phyloP scores from a whole-genome alignment of 2,888 invertebrate species.

The Beris chalybata region DNA sequence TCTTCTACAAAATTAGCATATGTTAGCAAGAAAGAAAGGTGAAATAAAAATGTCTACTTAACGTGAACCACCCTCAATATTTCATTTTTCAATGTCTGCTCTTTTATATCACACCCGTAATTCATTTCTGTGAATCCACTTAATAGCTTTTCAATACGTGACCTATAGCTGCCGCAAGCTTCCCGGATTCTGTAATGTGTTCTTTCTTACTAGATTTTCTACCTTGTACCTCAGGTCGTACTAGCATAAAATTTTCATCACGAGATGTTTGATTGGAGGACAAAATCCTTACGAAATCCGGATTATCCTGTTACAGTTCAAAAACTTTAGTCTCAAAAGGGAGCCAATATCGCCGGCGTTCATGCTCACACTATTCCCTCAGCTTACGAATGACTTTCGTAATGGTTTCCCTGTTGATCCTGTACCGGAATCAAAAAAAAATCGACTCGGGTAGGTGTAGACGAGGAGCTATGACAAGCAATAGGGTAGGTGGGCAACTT shows the following conservation, averaged over 20 bases:
- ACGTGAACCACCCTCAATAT: slow-evolving; percentile 1
- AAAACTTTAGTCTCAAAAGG: slow-evolving; percentile 28
- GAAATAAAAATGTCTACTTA: no score
- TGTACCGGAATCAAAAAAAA: not conserved
- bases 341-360: not conserved
- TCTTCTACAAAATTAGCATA: no score
- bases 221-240: not conserved
- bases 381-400: slow-evolving; percentile 24
- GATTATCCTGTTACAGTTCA: slow-evolving; percentile 35
- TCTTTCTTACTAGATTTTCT: not conserved
- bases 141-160: slow-evolving; percentile 10
- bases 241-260: slow-evolving; percentile 34
- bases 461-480: no score
- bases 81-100: not conserved
- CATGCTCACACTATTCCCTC: not conserved
- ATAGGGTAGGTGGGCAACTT: no score
- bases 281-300: slow-evolving; percentile 34
- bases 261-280: slow-evolving; percentile 34
- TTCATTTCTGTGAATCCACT: slow-evolving; percentile 10
- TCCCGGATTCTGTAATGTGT: not conserved
- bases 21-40: no score
- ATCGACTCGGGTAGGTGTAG: no score
- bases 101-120: slow-evolving; percentile 5
- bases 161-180: not conserved
- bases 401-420: slow-evolving; percentile 12